Conservation (phyloP, 2,888 invertebrate species). For the Himalopsyche anomala region DNA sequence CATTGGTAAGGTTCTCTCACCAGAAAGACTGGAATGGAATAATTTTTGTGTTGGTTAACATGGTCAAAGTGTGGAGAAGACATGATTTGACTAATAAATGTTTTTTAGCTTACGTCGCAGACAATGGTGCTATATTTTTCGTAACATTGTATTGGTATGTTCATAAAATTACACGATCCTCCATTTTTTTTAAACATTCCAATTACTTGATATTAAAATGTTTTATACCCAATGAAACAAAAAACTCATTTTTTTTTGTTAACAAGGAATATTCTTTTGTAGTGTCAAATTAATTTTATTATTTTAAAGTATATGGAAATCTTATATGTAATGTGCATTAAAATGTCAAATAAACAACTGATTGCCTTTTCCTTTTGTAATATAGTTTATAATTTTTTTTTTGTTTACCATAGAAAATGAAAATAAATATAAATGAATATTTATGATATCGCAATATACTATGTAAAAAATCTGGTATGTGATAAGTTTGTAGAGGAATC, state of each 20-base stretch:
- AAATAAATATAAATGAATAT: not conserved
- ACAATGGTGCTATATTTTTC: not conserved
- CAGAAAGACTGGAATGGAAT: no score
- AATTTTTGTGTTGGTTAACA: no score
- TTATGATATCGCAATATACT: not conserved
- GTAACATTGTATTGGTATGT: not conserved
- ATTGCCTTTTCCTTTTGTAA: no score
- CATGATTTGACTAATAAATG: not conserved
- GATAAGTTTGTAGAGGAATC: not conserved
- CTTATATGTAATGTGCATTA: no score
- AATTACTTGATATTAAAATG: not conserved
- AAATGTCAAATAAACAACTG: no score
- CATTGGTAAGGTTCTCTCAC: no score
- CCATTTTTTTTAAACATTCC: conserved; percentile 28
- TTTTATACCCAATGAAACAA: no score
- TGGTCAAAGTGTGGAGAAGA: not conserved
- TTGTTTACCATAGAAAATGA: not conserved
- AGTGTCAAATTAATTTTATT: no score
- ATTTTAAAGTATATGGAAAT: no score
- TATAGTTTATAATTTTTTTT: no score
- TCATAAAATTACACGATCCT: not conserved
- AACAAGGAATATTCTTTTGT: no score
- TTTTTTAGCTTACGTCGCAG: not conserved
- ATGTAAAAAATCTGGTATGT: not conserved
- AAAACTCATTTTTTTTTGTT: no score